phyloP scores from a whole-genome alignment of 2,888 invertebrate genomes.

The Emesis castigata region DNA sequence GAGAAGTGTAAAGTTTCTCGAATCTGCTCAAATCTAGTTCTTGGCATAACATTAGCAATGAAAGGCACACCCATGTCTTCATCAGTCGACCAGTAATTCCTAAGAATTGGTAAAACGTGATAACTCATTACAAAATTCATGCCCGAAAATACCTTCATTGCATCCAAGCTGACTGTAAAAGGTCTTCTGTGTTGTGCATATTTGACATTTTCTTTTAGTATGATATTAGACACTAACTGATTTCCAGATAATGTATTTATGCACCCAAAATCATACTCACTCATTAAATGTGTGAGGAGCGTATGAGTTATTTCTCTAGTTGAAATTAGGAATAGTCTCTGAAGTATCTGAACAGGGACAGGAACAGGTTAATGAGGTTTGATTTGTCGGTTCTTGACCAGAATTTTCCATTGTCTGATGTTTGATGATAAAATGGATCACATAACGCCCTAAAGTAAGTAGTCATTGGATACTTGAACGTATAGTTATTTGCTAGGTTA shows the following conservation, averaged over 20 bases:
- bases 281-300: not conserved
- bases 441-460: too few relatives aligned
- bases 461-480: too few relatives aligned
- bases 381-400: too few relatives aligned
- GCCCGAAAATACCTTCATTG: slow-evolving; percentile 56
- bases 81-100: slow-evolving; percentile 50
- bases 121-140: slow-evolving; percentile 58
- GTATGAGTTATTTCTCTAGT: not conserved
- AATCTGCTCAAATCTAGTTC: slow-evolving; percentile 4
- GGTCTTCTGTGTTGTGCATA: not conserved
- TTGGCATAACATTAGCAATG: slow-evolving; percentile 37
- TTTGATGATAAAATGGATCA: too few relatives aligned
- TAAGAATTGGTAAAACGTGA: slow-evolving; percentile 46
- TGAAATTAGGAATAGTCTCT: not conserved
- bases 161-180: slow-evolving; percentile 17
- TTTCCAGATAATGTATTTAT: not conserved
- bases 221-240: not conserved
- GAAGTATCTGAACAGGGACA: too few relatives aligned
- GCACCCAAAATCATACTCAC: not conserved
- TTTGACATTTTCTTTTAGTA: not conserved
- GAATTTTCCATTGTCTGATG: too few relatives aligned
- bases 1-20: slow-evolving; percentile 27
- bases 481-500: too few relatives aligned
- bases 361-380: too few relatives aligned
- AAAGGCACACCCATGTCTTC: slow-evolving; percentile 53